Evolutionary conservation across 2,113 vertebrate genomes (phyloP).

Genomic region (Phoenicopterus ruber): DNA sequence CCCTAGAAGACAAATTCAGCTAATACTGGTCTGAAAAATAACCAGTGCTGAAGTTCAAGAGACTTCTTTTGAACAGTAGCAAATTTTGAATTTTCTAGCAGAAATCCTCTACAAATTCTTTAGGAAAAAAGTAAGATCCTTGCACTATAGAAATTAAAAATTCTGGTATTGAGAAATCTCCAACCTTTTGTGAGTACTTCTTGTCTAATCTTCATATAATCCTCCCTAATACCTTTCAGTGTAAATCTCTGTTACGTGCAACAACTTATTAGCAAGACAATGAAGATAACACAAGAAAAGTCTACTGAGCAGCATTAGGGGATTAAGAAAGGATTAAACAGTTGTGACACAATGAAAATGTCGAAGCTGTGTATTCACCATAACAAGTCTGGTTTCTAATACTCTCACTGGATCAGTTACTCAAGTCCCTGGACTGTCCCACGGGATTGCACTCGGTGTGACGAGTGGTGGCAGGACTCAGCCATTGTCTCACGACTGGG

Average conservation of each 20-base stretch:
- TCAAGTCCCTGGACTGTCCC: not conserved
- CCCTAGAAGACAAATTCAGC: not conserved
- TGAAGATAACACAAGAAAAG: constrained; percentile 35
- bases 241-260: constrained; percentile 29
- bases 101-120: not conserved
- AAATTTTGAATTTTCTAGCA: not conserved
- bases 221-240: constrained; percentile 53
- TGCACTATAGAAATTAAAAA: not conserved
- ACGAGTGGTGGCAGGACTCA: not conserved
- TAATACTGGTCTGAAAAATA: not conserved
- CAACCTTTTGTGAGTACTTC: not conserved
- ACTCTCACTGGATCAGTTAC: not conserved
- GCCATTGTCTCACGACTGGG: fast-evolving
- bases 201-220: constrained; percentile 54
- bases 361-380: not conserved
- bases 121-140: not conserved
- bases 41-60: not conserved
- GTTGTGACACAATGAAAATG: not conserved
- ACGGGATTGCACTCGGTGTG: fast-evolving
- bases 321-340: constrained; percentile 49
- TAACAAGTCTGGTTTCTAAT: not conserved
- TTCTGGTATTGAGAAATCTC: not conserved
- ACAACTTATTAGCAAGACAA: constrained; percentile 53
- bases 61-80: not conserved
- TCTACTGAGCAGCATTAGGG: constrained; percentile 17